These are phyloP conservation scores for Leucoraja ocellata DNA, from an alignment of 2,797 vertebrate species.

Conservation along the genomic window DNA sequence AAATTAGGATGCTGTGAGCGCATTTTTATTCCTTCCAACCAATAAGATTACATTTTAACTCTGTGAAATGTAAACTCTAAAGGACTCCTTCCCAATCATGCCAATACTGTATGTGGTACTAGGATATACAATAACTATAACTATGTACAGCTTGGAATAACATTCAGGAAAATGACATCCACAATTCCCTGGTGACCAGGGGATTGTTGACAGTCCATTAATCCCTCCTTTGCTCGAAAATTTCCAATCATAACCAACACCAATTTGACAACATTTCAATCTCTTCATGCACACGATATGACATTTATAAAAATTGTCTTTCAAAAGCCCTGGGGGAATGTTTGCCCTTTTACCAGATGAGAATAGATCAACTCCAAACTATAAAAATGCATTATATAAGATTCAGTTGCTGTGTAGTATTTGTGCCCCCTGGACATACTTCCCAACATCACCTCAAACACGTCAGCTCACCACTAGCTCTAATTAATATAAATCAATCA, in stretches of 20 bases:
- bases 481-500: constrained; percentile 34
- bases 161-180: not conserved
- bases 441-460: not conserved
- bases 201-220: not conserved
- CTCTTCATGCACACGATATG: not conserved
- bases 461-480: not conserved
- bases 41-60: constrained; percentile 11
- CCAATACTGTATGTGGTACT: not conserved
- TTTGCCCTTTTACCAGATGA: constrained; percentile 23
- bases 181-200: not conserved
- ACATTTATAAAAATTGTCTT: constrained; percentile 14
- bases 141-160: not conserved
- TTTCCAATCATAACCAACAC: constrained; percentile 3
- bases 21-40: not conserved
- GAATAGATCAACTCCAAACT: not conserved
- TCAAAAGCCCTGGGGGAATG: not conserved
- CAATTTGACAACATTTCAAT: not conserved
- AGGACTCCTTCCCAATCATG: not conserved
- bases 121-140: not conserved
- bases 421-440: not conserved
- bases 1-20: not conserved
- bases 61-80: not conserved
- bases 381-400: constrained; percentile 2
- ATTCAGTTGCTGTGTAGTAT: constrained; percentile 21
- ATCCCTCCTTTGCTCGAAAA: not conserved